Percentiles rank a stretch among this genome's conserved stretches.
Conservation (phyloP, 2,888 invertebrate genomes). For the Autographa pulchrina region DNA sequence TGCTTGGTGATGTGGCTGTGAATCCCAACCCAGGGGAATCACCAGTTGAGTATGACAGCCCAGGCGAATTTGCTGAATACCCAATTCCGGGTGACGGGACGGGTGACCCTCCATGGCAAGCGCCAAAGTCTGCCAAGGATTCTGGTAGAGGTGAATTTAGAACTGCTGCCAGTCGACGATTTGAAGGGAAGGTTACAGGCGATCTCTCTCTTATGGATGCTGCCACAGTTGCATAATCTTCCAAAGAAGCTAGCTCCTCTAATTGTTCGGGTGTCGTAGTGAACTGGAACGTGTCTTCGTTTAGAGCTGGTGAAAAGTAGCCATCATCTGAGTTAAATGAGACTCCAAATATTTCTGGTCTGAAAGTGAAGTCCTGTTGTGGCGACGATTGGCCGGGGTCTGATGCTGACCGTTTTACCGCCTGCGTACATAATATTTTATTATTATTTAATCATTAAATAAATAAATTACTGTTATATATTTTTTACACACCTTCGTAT, state of each 20-base stretch:
- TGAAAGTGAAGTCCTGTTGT: conserved; percentile 89
- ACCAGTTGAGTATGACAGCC: conserved; percentile 94
- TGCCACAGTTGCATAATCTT: conserved; percentile 90
- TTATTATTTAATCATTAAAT: conserved; percentile 13
- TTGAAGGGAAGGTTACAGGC: conserved; percentile 91
- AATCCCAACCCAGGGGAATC: conserved; percentile 84
- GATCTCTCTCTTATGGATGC: conserved; percentile 89
- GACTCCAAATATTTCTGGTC: conserved; percentile 90
- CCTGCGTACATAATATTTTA: conserved; percentile 67
- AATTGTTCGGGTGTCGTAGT: conserved; percentile 90
- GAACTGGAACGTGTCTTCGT: conserved; percentile 94
- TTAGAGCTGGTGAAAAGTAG: conserved; percentile 91
- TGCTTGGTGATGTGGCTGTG: conserved; percentile 81
- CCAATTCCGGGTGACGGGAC: conserved; percentile 88
- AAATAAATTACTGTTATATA: conserved; percentile 1
- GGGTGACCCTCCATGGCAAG: conserved; percentile 91
- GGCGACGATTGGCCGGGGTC: conserved; percentile 91
- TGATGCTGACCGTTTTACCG: conserved; percentile 93
- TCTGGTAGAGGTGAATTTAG: conserved; percentile 94
- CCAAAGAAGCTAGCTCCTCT: conserved; percentile 90
- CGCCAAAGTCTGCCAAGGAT: conserved; percentile 94
- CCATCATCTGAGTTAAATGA: conserved; percentile 91
- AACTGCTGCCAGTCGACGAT: conserved; percentile 93
- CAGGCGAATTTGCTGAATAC: conserved; percentile 88
- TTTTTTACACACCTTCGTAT: conserved; percentile 81